Conservation (phyloP, 2,888 invertebrate genomes). For the Oscheius sp. region DNA sequence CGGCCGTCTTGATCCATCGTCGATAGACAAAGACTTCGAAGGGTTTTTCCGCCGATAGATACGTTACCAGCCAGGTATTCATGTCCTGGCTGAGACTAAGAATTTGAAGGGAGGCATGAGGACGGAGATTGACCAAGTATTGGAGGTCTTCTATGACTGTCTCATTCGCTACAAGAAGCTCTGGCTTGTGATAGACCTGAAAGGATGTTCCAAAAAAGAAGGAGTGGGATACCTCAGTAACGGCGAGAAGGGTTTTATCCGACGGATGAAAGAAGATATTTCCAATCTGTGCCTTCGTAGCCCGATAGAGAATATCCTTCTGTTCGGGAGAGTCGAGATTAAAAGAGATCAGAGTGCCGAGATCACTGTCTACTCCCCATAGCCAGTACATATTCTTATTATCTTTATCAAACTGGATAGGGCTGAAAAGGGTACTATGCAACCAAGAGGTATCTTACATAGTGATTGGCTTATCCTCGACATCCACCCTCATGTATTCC, state of each 20-base stretch:
- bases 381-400: constrained; percentile 68
- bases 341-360: constrained; percentile 61
- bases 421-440: constrained; percentile 44
- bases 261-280: constrained; percentile 64
- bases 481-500: constrained; percentile 59
- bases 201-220: not conserved
- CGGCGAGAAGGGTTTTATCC: constrained; percentile 64
- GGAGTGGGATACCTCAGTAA: constrained; percentile 49
- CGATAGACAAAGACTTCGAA: constrained; percentile 61
- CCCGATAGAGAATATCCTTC: constrained; percentile 64
- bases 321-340: constrained; percentile 62
- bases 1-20: constrained; percentile 55
- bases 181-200: constrained; percentile 66
- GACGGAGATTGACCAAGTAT: constrained; percentile 65
- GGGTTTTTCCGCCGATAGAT: constrained; percentile 65
- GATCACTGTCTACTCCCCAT: constrained; percentile 63
- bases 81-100: constrained; percentile 58
- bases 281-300: constrained; percentile 64
- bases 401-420: constrained; percentile 63
- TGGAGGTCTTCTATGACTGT: constrained; percentile 61
- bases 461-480: constrained; percentile 66
- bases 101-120: constrained; percentile 55
- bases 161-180: constrained; percentile 67
- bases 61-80: constrained; percentile 68
- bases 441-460: constrained; percentile 41